Conservation (phyloP, 1,140 invertebrate species). For the Macrocentrus cingulum region DNA sequence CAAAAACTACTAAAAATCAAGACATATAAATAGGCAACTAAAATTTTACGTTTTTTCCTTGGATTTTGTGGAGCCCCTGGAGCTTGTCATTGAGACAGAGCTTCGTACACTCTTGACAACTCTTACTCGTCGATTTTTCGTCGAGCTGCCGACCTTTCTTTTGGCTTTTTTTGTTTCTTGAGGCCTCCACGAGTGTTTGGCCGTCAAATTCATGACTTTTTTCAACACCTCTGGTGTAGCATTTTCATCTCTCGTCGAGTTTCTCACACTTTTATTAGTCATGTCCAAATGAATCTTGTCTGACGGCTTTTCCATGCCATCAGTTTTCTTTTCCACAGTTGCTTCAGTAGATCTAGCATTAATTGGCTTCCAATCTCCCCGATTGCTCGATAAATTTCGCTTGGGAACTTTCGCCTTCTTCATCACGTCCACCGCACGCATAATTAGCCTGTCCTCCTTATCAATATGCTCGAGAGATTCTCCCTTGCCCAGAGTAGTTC, state of each 20-base stretch:
- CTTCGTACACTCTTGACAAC: constrained; percentile 21
- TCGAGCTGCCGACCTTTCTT: not conserved
- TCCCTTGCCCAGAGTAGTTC: not conserved
- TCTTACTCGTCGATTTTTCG: constrained; percentile 15
- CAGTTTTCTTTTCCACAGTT: not conserved
- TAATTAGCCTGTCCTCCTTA: not conserved
- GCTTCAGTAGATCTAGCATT: not conserved
- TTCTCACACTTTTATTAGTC: not conserved
- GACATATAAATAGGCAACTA: not conserved
- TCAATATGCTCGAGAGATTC: constrained; percentile 1
- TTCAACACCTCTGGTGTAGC: not conserved
- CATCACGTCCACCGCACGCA: not conserved
- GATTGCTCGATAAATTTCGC: not conserved
- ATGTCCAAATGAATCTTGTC: not conserved
- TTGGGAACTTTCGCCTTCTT: not conserved
- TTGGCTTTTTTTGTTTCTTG: not conserved
- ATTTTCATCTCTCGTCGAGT: not conserved
- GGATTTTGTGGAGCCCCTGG: not conserved
- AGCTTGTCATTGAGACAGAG: constrained; percentile 18
- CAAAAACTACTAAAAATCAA: too few relatives aligned
- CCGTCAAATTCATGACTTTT: constrained; percentile 9
- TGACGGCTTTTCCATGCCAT: too few relatives aligned
- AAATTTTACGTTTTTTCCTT: not conserved
- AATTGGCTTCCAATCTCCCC: not conserved
- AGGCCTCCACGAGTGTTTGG: not conserved